Conservation (phyloP, 2,888 invertebrate species). For the Leptopilina myrica region DNA sequence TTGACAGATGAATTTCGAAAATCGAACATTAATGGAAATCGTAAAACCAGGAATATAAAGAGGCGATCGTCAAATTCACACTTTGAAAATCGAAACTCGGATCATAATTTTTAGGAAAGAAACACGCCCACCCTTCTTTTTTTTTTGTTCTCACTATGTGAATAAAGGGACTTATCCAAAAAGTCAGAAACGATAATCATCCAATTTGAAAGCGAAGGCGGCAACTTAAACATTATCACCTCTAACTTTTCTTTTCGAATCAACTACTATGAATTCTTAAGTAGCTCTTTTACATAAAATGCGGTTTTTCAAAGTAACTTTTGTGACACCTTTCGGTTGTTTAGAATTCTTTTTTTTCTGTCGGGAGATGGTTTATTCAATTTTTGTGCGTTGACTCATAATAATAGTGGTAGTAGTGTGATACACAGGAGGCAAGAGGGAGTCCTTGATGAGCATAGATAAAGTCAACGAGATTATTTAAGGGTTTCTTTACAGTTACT, state of each 20-base stretch:
- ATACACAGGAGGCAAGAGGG: conserved; percentile 45
- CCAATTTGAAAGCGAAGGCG: conserved; percentile 37
- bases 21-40: conserved; percentile 22
- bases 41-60: conserved; percentile 35
- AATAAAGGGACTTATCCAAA: conserved; percentile 18
- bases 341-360: not conserved
- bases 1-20: not conserved
- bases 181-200: conserved; percentile 26
- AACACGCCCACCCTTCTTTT: conserved; percentile 48
- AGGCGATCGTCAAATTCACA: conserved; percentile 16
- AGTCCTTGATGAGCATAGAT: conserved; percentile 52
- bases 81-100: conserved; percentile 26
- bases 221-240: conserved; percentile 30
- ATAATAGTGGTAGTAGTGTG: not conserved
- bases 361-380: not conserved
- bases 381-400: not conserved
- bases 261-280: conserved; percentile 31
- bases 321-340: conserved; percentile 47
- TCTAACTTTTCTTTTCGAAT: conserved; percentile 35
- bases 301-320: conserved; percentile 36
- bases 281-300: conserved; percentile 31
- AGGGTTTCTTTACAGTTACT: conserved; percentile 69
- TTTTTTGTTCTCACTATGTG: not conserved
- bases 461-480: conserved; percentile 46
- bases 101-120: conserved; percentile 49